These are phyloP conservation scores for Clarias platycephalus DNA, from an alignment of 2,797 vertebrate species.

Conservation along the genomic window DNA sequence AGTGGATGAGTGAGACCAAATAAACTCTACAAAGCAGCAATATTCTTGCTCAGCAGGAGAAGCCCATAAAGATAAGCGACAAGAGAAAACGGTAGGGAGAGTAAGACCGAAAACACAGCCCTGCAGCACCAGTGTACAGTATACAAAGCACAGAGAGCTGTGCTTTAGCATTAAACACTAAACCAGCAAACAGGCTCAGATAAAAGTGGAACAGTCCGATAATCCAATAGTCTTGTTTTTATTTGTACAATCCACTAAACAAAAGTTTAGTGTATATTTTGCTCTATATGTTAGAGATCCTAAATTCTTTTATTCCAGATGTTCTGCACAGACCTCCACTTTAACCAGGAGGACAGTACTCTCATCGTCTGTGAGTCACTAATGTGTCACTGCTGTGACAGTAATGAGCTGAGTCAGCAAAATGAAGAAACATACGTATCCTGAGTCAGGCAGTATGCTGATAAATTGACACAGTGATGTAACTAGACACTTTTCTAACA, in stretches of 20 bases:
- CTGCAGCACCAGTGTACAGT: constrained; percentile 63
- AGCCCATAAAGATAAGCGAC: constrained; percentile 32
- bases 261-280: neutral
- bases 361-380: constrained; percentile 5
- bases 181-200: constrained; percentile 33
- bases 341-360: neutral
- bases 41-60: constrained; percentile 31
- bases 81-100: neutral
- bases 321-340: neutral
- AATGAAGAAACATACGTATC: neutral
- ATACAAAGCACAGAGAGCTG: constrained; percentile 42
- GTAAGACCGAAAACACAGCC: constrained; percentile 48
- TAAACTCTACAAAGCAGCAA: constrained; percentile 24
- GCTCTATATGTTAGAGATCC: neutral
- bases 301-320: constrained; percentile 9
- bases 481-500: neutral
- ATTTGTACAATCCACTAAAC: neutral
- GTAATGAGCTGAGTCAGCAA: constrained; percentile 10
- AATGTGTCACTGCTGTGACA: neutral
- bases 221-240: neutral
- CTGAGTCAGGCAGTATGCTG: constrained; percentile 19
- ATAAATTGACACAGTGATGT: constrained; percentile 7
- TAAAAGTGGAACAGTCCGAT: constrained; percentile 4
- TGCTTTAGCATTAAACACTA: constrained; percentile 29
- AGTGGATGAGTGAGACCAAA: constrained; percentile 43